These are phyloP conservation scores for Bactericera cockerelli DNA, from an alignment of 1,140 invertebrate species.

Conservation along the genomic window DNA sequence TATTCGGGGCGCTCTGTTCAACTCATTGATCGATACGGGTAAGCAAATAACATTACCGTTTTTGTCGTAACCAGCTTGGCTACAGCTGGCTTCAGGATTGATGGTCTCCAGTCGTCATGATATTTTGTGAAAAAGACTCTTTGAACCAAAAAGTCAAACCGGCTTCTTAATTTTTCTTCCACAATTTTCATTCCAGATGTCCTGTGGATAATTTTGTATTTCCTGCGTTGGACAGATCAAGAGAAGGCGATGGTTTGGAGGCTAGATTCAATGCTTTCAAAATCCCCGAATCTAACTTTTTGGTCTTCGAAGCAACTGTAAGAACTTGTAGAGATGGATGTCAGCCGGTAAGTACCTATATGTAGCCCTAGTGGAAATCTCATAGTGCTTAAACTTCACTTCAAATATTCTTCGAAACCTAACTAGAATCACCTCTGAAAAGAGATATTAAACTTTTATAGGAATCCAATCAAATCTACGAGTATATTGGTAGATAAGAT, in stretches of 20 bases:
- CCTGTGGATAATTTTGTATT: conserved; percentile 84
- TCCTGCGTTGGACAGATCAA: conserved; percentile 68
- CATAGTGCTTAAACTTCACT: background rate
- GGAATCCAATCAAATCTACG: no score
- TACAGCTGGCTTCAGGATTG: no score
- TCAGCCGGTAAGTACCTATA: conserved; percentile 49
- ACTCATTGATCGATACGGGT: conserved; percentile 78
- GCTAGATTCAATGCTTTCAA: conserved; percentile 87
- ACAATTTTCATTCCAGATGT: conserved; percentile 44
- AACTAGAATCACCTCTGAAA: conserved; percentile 4
- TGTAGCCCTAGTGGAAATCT: background rate
- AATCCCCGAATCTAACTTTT: conserved; percentile 84
- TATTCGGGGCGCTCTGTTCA: conserved; percentile 79
- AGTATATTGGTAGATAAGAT: no score
- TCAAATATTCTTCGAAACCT: conserved; percentile 6
- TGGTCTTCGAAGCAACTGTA: conserved; percentile 85
- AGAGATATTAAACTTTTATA: no score
- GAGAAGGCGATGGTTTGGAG: conserved; percentile 72
- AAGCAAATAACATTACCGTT: no score
- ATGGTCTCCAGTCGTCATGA: no score
- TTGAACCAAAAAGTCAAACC: no score
- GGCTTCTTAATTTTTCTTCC: no score
- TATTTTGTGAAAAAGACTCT: no score
- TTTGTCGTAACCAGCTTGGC: no score
- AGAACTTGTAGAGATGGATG: conserved; percentile 75